Conservation (phyloP, 2,797 vertebrate genomes). For the Tapirus indicus region DNA sequence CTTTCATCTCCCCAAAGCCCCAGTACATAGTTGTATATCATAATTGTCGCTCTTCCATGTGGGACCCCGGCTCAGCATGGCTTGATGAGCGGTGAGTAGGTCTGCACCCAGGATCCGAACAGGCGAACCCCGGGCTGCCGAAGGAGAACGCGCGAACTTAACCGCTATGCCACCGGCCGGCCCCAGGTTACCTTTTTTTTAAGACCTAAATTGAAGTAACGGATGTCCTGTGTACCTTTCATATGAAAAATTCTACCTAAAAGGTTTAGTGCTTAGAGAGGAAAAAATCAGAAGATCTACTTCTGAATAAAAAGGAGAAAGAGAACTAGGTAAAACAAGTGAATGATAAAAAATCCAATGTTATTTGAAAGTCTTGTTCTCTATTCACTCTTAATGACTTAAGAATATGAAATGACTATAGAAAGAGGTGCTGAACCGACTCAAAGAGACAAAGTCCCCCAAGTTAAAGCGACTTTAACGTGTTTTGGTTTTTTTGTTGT, state of each 20-base stretch:
- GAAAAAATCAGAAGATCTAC: not conserved
- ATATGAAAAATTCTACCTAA: not conserved
- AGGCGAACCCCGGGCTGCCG: too few relatives aligned
- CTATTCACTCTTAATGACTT: not conserved
- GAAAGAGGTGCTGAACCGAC: not conserved
- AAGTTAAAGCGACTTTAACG: not conserved
- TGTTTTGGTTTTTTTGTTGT: too few relatives aligned
- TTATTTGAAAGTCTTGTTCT: not conserved
- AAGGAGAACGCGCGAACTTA: too few relatives aligned
- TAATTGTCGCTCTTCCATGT: too few relatives aligned
- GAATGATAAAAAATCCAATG: not conserved
- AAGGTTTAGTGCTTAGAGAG: not conserved
- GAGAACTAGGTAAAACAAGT: not conserved
- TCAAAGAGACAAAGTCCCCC: not conserved
- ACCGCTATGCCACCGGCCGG: too few relatives aligned
- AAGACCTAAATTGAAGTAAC: constrained; percentile 4
- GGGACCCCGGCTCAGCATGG: too few relatives aligned
- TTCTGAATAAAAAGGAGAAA: not conserved
- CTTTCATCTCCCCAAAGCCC: too few relatives aligned
- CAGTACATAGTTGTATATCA: too few relatives aligned
- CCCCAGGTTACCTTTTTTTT: not conserved
- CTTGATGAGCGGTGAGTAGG: too few relatives aligned
- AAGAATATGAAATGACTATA: not conserved
- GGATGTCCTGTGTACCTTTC: not conserved
- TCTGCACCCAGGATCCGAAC: too few relatives aligned